phyloP scores from a whole-genome alignment of 2,797 vertebrate species.

The Syndactyla subalaris region DNA sequence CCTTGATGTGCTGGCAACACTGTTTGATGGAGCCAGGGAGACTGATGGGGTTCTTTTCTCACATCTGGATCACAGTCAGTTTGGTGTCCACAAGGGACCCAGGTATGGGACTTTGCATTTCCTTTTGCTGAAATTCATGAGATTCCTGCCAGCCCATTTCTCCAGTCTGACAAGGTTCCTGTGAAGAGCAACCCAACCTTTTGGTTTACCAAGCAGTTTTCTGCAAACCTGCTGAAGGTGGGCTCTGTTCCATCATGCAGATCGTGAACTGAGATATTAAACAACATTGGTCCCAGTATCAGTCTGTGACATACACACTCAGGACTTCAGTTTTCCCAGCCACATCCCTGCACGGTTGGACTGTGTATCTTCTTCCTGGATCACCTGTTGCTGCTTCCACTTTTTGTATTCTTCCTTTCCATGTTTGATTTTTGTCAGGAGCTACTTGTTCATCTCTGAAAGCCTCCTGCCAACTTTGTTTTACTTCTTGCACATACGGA shows the following conservation, averaged over 20 bases:
- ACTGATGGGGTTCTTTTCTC: not conserved
- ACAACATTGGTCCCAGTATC: rapidly evolving
- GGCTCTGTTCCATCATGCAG: not conserved
- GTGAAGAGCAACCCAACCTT: not conserved
- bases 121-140: not conserved
- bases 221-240: not conserved
- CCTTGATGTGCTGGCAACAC: not conserved
- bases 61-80: not conserved
- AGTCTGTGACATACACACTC: not conserved
- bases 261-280: not conserved
- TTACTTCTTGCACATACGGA: not conserved
- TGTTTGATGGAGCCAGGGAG: not conserved
- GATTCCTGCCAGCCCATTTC: not conserved
- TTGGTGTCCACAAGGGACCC: rapidly evolving
- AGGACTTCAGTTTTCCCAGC: not conserved
- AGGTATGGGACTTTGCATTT: not conserved
- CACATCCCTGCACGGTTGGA: not conserved
- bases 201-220: not conserved
- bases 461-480: not conserved
- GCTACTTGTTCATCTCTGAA: not conserved
- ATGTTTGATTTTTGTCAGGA: not conserved
- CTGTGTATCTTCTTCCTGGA: not conserved
- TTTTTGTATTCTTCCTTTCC: not conserved
- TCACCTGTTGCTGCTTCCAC: not conserved
- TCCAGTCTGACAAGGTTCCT: not conserved